Base-by-base conservation (phyloP, 2,113 vertebrate genomes). In the Fregata magnificens region DNA sequence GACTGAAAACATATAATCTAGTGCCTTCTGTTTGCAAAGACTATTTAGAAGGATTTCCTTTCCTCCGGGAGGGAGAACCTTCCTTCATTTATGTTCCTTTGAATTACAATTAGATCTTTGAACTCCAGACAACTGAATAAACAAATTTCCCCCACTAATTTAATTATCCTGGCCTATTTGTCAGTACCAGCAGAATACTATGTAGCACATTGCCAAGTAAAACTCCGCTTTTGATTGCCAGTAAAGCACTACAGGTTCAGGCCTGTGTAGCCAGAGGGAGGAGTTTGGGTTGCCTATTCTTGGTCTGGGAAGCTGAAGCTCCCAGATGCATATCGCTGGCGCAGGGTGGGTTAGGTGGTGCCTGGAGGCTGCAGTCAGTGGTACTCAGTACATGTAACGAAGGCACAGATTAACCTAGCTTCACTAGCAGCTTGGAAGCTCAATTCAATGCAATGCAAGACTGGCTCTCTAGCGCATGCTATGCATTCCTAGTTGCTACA, bases 61-160 rank as follows among this genome's bases (percentile, higher is more conserved):
- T 95, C 38, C 71, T 74, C 20, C 32, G 82, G 44, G 44, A 86
- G 55, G 47, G 16, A 79, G 11, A 90, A 93, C 55, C 42, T 86
- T 45, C 45, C 56, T 80, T 81, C 59, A 67, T 56, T 90, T 90
- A 38, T 18, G 16, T 84, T 86, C 49, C 76, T 93, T 69, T 72
- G 79, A 94, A 93, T 77, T 88, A 67, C 55, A 96, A 25, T 80
- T 93, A 92, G 47, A 88, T 61, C 34, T 90, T 49, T 90, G 84
- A 96, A 86, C 71, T 76, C 61, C 45, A 73, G 82, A 77, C 32
- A 94, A n/a, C 25, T 61, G 63, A 92, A 96, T 73, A 69, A 86
- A 96, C 71, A 93, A 53, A 69, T 61, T 34, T 71, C 9, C 29
- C 67, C 65, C 16, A 47, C 16, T 72, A 70, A 61, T 81, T 83